A percentile compares a stretch with the other conserved stretches of the same genome.
phyloP scores from a whole-genome alignment of 1,140 invertebrate genomes.

The Steinernema khuongi region DNA sequence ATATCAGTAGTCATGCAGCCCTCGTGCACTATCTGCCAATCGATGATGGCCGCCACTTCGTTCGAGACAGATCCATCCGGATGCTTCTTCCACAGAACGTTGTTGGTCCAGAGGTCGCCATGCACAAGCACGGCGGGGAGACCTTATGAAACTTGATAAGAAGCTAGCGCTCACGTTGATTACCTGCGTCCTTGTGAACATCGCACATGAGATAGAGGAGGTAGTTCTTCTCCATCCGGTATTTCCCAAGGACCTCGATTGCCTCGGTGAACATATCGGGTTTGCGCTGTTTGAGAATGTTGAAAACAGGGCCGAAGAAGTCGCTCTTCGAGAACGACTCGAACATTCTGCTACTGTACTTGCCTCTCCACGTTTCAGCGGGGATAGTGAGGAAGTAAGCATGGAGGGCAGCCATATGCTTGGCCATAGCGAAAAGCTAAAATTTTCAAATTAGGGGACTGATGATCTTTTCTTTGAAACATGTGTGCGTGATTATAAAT shows the following conservation, averaged over 20 bases:
- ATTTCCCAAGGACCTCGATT: neutral
- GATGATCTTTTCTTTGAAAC: too few relatives aligned
- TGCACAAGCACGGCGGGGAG: slow-evolving; percentile 2
- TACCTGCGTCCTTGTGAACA: neutral
- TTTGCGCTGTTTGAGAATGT: neutral
- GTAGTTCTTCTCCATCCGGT: neutral
- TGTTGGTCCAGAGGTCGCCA: slow-evolving; percentile 24
- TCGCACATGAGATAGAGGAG: neutral
- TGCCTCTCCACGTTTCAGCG: neutral
- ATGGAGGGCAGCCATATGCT: slow-evolving; percentile 3
- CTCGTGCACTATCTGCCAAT: slow-evolving; percentile 18
- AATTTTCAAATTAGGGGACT: too few relatives aligned
- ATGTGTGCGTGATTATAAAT: too few relatives aligned
- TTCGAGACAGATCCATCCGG: slow-evolving; percentile 1
- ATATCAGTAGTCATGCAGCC: neutral
- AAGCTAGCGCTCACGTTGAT: neutral
- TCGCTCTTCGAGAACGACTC: neutral
- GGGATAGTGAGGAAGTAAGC: slow-evolving; percentile 2
- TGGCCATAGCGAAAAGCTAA: slow-evolving; percentile 9
- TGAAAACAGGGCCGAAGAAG: neutral
- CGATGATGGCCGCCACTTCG: slow-evolving; percentile 23
- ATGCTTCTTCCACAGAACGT: slow-evolving; percentile 16
- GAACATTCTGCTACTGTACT: neutral
- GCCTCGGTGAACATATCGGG: neutral
- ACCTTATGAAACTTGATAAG: neutral